Percentiles rank a stretch among this genome's conserved stretches.
Conservation (phyloP, 1,140 invertebrate species). For the Tetraneura akinire region DNA sequence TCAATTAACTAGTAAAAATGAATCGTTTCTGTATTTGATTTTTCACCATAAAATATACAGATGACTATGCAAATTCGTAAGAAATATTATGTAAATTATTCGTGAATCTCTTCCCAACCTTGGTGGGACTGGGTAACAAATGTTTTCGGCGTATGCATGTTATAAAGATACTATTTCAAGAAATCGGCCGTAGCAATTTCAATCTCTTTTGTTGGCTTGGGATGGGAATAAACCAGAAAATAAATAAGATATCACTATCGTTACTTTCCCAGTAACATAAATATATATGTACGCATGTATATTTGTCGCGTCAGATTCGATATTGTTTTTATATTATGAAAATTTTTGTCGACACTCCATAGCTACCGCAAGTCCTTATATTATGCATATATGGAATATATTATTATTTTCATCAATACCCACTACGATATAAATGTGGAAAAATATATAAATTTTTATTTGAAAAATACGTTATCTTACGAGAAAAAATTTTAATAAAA, state of each 20-base stretch:
- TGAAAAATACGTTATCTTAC: too few relatives aligned
- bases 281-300: not conserved
- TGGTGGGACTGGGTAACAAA: not conserved
- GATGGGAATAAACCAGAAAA: not conserved
- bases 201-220: constrained; percentile 21
- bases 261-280: not conserved
- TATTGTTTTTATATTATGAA: constrained; percentile 47
- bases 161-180: constrained; percentile 37
- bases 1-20: constrained; percentile 30
- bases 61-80: constrained; percentile 16
- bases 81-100: constrained; percentile 50
- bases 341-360: constrained; percentile 31
- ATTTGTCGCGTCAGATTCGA: constrained; percentile 14
- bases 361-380: not conserved
- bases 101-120: constrained; percentile 19
- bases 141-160: not conserved
- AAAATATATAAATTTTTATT: too few relatives aligned
- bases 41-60: not conserved
- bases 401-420: too few relatives aligned
- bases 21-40: constrained; percentile 44
- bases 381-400: too few relatives aligned
- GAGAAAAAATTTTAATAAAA: too few relatives aligned
- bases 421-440: too few relatives aligned
- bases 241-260: constrained; percentile 5
- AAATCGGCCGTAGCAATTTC: constrained; percentile 16